Percentiles rank a stretch among this genome's conserved stretches.
phyloP scores from a whole-genome alignment of 2,797 vertebrate genomes.

The Cynodonichthys magdalenae region DNA sequence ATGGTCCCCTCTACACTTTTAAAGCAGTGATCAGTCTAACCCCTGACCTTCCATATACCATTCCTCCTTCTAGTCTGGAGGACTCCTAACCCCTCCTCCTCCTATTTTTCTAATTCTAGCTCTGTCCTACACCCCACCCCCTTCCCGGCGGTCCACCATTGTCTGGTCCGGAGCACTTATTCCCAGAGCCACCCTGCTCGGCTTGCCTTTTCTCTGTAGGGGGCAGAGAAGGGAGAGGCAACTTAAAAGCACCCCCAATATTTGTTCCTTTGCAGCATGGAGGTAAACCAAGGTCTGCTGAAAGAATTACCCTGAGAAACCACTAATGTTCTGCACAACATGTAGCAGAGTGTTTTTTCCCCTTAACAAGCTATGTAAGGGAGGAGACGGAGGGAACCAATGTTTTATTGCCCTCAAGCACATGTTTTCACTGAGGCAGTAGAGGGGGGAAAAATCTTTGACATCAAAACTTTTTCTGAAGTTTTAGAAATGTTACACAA shows the following conservation, averaged over 20 bases:
- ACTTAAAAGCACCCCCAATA: slow-evolving; percentile 61
- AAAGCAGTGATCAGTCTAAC: slow-evolving; percentile 71
- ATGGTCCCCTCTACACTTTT: slow-evolving; percentile 57
- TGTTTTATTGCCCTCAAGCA: slow-evolving; percentile 61
- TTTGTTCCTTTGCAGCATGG: slow-evolving; percentile 18
- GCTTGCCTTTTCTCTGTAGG: slow-evolving; percentile 61
- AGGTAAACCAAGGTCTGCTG: slow-evolving; percentile 63
- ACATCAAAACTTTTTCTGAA: slow-evolving; percentile 27
- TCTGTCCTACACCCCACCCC: slow-evolving; percentile 49
- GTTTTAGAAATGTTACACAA: slow-evolving; percentile 14
- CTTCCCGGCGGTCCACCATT: slow-evolving; percentile 52
- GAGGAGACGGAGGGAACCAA: slow-evolving; percentile 39
- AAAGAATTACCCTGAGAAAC: slow-evolving; percentile 65
- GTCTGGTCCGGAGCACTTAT: slow-evolving; percentile 67
- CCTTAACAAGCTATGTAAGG: slow-evolving; percentile 63
- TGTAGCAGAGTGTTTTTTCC: slow-evolving; percentile 62
- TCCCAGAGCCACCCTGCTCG: slow-evolving; percentile 45
- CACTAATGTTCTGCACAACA: slow-evolving; percentile 64
- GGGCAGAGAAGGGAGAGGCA: slow-evolving; percentile 44
- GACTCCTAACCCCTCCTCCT: slow-evolving; percentile 14
- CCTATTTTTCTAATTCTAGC: slow-evolving; percentile 45
- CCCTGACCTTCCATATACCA: slow-evolving; percentile 55
- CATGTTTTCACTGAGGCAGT: slow-evolving; percentile 65
- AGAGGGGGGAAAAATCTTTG: slow-evolving; percentile 40
- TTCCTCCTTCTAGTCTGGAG: slow-evolving; percentile 31